Conservation (phyloP, 1,140 invertebrate species). For the Pectinophora gossypiella region DNA sequence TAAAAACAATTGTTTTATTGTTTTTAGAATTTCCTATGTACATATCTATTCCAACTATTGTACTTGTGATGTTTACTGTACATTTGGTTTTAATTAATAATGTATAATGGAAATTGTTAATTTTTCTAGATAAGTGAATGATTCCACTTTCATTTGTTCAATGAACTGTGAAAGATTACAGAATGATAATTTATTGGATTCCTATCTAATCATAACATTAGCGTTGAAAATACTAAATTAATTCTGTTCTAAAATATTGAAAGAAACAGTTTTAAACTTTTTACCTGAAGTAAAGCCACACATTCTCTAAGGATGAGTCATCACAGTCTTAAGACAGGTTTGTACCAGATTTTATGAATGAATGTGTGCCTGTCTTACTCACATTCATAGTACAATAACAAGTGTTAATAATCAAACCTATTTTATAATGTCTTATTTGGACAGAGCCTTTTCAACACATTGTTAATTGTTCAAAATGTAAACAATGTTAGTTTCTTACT, state of each 20-base stretch:
- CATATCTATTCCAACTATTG: no score
- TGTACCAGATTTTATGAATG: conserved; percentile 3
- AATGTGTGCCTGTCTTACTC: not conserved
- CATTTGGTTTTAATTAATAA: not conserved
- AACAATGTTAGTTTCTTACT: no score
- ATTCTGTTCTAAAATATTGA: no score
- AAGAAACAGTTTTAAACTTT: no score
- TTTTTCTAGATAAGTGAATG: not conserved
- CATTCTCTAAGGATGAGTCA: not conserved
- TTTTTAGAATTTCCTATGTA: no score
- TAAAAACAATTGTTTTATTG: no score
- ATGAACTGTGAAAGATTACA: not conserved
- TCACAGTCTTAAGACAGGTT: not conserved
- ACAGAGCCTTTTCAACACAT: no score
- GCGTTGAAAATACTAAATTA: no score
- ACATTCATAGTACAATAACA: not conserved
- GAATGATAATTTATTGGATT: no score
- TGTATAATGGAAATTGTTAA: not conserved
- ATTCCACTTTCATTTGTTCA: conserved; percentile 2
- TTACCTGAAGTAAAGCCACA: not conserved
- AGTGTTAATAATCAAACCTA: not conserved
- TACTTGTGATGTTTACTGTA: not conserved
- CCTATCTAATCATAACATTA: no score
- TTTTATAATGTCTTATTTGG: not conserved
- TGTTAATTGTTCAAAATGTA: no score